Conservation (phyloP, 2,888 invertebrate genomes). For the Eupsilia transversa region DNA sequence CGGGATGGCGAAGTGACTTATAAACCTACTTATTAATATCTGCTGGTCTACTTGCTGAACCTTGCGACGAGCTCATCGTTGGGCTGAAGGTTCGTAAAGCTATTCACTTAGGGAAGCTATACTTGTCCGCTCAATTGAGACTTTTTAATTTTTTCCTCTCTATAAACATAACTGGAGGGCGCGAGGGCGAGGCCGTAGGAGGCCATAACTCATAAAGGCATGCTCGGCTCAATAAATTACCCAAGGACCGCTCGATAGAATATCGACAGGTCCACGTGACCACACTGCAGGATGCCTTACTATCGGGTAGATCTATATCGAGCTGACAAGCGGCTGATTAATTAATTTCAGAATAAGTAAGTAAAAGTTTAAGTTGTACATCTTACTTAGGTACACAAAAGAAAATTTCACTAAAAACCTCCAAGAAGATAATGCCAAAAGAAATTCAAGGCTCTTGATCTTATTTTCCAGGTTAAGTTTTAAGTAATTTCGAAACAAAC, state of each 20-base stretch:
- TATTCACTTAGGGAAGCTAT: slow-evolving; percentile 42
- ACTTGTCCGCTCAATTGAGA: slow-evolving; percentile 50
- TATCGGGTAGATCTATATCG: slow-evolving; percentile 40
- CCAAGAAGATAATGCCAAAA: slow-evolving; percentile 3
- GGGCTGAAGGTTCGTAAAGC: slow-evolving; percentile 8
- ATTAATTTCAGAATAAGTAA: too few species aligned
- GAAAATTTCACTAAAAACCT: not conserved
- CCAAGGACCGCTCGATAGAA: slow-evolving; percentile 74
- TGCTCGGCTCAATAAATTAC: slow-evolving; percentile 75
- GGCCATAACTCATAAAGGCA: slow-evolving; percentile 75
- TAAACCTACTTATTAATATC: not conserved
- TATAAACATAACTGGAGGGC: slow-evolving; percentile 65
- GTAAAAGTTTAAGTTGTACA: not conserved
- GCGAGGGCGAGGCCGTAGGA: slow-evolving; percentile 57
- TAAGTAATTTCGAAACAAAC: slow-evolving; percentile 43
- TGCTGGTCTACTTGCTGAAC: not conserved
- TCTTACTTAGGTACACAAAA: not conserved
- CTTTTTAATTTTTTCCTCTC: slow-evolving; percentile 66
- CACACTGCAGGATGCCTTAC: slow-evolving; percentile 53
- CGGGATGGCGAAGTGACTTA: not conserved
- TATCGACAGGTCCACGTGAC: slow-evolving; percentile 77
- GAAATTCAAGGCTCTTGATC: slow-evolving; percentile 20
- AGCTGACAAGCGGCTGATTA: slow-evolving; percentile 24
- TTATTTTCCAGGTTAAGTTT: slow-evolving; percentile 32
- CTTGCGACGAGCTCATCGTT: not conserved